These are phyloP conservation scores for Cantharis flavilabris DNA, from an alignment of 2,888 invertebrate species.

Conservation along the genomic window DNA sequence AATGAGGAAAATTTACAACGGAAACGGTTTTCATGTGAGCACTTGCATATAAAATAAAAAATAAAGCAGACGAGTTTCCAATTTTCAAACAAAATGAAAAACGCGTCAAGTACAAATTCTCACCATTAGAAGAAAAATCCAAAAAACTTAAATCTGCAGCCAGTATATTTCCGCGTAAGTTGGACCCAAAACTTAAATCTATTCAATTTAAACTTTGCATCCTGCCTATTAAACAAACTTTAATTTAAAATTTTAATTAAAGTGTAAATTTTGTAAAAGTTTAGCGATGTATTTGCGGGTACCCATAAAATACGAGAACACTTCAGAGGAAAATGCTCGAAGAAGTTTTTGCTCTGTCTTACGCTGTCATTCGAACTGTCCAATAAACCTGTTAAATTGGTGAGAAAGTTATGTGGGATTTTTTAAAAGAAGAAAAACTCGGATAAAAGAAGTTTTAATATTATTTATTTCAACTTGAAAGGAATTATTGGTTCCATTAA, in stretches of 20 bases:
- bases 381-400: not conserved
- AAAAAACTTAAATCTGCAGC: not conserved
- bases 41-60: not conserved
- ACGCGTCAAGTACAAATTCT: not conserved
- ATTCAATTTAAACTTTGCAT: not conserved
- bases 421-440: not conserved
- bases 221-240: not conserved
- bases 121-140: not conserved
- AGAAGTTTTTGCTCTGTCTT: not conserved
- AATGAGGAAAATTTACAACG: not conserved
- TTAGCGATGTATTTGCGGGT: not conserved
- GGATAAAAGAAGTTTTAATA: not conserved
- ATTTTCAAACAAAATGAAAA: not conserved
- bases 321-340: not conserved
- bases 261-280: not conserved
- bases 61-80: not conserved
- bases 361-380: not conserved
- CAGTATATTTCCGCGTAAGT: not conserved
- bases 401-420: not conserved
- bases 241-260: not conserved
- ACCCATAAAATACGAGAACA: not conserved
- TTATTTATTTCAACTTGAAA: not conserved
- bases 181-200: not conserved
- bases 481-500: not conserved
- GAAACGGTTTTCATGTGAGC: not conserved